Evolutionary conservation across 2,113 vertebrate species (phyloP).

Genomic region (Marmota flaviventris): DNA sequence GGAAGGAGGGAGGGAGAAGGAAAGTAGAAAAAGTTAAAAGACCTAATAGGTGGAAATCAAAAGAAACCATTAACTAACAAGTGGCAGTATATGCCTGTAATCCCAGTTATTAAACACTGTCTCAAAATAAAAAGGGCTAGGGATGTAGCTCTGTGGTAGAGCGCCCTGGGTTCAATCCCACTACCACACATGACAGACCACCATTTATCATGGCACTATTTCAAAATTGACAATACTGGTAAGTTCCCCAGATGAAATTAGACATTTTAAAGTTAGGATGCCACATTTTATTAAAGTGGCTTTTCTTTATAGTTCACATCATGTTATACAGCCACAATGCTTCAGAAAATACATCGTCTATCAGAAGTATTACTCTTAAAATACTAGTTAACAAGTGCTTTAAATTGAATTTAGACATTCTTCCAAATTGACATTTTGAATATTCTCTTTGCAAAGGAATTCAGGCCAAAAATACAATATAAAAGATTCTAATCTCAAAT

Average conservation of each 20-base stretch:
- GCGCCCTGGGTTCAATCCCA: too few relatives aligned
- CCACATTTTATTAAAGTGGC: conserved; percentile 29
- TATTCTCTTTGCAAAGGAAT: conserved; percentile 75
- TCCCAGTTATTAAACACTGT: too few relatives aligned
- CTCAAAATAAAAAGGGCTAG: too few relatives aligned
- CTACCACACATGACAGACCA: neutral
- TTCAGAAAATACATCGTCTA: conserved; percentile 12
- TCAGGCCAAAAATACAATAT: conserved; percentile 67
- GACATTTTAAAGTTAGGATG: conserved; percentile 48
- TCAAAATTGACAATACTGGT: conserved; percentile 31
- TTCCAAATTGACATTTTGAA: conserved; percentile 75
- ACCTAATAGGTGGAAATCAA: neutral
- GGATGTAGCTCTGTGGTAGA: too few relatives aligned
- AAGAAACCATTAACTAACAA: neutral
- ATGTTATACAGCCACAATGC: conserved; percentile 58
- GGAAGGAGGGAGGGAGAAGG: too few relatives aligned
- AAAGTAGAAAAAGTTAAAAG: neutral
- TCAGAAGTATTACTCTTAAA: conserved; percentile 44
- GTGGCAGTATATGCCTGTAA: too few relatives aligned
- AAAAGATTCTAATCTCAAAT: conserved; percentile 54
- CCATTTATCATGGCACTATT: neutral
- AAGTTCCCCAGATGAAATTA: conserved; percentile 37
- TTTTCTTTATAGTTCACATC: conserved; percentile 51
- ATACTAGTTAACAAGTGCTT: conserved; percentile 63
- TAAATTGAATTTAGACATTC: conserved; percentile 67